Evolutionary conservation across 2,797 vertebrate genomes (phyloP), one percentile per base, ranked within the genome.

Genomic region (Tadarida brasiliensis): DNA sequence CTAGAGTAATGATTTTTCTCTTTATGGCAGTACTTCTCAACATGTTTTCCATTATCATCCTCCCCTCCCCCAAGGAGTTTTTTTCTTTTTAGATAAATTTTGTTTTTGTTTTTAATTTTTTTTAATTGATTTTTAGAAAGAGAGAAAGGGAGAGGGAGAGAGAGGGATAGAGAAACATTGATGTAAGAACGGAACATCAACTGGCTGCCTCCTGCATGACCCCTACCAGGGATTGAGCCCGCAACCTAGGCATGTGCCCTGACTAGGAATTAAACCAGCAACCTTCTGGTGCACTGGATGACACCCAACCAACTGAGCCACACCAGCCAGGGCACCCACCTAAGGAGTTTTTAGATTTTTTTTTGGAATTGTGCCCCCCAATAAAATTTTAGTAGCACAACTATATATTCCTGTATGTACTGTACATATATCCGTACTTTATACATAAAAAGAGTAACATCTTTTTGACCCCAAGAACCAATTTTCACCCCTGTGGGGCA

Each of bases 351-450:
- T 67, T 49, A 59, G 49, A 26, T 33, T 47, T 71, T 85, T 85
- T 20, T n/a, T 10, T 26, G 35, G 33, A 71, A 61, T 30, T 78
- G 59, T 4, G 2, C 47, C 51, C 11, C 0, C 6, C 16, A 44
- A 57, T 76, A 28, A 92, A 92, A 92, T 92, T 84, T 89, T 57
- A 86, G 10, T 70, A 59, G 67, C 71, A 71, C 11, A 61, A 59
- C 35, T 39, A 76, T 24, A 81, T 63, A 20, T 59, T 82, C 87
- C 71, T 47, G 76, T 74, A 70, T 67, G 11, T 88, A 57, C 16
- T 70, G 5, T 91, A 56, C 22, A 2, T 65, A 17, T 81, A 59
- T 77, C 22, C 81, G 35, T 82, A 26, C 49, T 57, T 86, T 77
- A 81, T 44, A 77, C 7, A 19, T 87, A 73, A 81, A 93, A 92